These are phyloP conservation scores for Xiphophorus maculatus DNA, from an alignment of 2,113 vertebrate species.

Conservation along the genomic window DNA sequence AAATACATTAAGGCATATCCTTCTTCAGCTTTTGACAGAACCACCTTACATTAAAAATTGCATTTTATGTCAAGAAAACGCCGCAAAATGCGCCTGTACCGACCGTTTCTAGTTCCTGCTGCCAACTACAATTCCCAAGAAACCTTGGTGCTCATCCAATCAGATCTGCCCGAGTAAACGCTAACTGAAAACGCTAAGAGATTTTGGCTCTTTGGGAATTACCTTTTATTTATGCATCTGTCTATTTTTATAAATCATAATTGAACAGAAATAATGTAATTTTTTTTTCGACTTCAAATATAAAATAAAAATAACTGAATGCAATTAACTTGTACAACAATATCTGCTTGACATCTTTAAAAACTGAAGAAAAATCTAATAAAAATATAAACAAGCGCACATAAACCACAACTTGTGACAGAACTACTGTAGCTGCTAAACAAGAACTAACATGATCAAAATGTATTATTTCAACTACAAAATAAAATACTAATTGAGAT, in stretches of 20 bases:
- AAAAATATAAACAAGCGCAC: not conserved
- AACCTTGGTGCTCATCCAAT: conserved; percentile 42
- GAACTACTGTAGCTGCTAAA: too few relatives aligned
- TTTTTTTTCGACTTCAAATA: not conserved
- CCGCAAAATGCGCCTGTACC: not conserved
- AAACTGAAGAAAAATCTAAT: not conserved
- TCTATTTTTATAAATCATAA: too few relatives aligned
- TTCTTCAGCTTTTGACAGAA: not conserved
- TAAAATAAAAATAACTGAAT: not conserved
- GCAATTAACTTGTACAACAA: not conserved
- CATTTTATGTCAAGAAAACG: conserved; percentile 4
- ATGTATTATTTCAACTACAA: too few relatives aligned
- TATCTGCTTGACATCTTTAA: too few relatives aligned
- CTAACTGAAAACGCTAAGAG: conserved; percentile 8
- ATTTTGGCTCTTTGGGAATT: not conserved
- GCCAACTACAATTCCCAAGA: conserved; percentile 14
- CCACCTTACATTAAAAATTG: conserved; percentile 6
- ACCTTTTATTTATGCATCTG: not conserved
- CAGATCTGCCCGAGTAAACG: not conserved
- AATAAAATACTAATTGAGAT: too few relatives aligned
- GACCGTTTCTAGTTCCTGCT: conserved; percentile 41
- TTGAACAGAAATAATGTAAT: too few relatives aligned
- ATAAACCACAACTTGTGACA: too few relatives aligned
- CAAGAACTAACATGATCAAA: too few relatives aligned
- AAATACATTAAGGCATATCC: conserved; percentile 75